phyloP scores from a whole-genome alignment of 1,140 invertebrate species.

The Conus betulinus region DNA sequence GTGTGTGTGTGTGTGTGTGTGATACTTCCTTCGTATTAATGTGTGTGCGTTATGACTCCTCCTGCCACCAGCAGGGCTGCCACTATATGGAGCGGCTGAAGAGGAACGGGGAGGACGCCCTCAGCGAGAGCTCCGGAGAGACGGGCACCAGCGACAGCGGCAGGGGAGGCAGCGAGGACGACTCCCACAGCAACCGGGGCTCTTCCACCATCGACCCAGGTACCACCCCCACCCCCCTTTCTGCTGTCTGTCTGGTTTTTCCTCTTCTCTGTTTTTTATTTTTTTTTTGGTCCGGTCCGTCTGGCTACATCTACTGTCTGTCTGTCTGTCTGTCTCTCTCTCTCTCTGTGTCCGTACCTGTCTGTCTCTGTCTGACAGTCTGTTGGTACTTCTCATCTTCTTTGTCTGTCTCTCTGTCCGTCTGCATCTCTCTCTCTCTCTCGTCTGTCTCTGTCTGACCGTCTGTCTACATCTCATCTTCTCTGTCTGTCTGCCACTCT shows the following conservation, averaged over 20 bases:
- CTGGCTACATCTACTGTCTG: too few species aligned
- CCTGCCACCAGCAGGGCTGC: background rate
- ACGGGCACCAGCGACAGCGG: slow-evolving; percentile 64
- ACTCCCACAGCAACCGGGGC: slow-evolving; percentile 53
- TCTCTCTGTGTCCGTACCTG: background rate
- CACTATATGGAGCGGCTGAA: slow-evolving; percentile 47
- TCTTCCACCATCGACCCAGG: slow-evolving; percentile 27
- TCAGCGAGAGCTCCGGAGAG: slow-evolving; percentile 62
- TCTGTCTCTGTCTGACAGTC: background rate
- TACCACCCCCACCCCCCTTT: background rate
- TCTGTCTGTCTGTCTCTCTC: too few species aligned
- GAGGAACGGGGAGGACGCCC: slow-evolving; percentile 49
- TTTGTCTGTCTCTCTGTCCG: background rate
- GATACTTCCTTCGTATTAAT: too few species aligned
- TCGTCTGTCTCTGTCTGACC: background rate
- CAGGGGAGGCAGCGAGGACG: slow-evolving; percentile 67
- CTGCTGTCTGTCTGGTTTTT: too few species aligned
- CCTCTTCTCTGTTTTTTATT: too few species aligned
- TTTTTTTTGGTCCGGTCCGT: too few species aligned
- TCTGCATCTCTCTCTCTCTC: background rate
- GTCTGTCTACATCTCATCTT: background rate
- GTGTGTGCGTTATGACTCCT: too few species aligned
- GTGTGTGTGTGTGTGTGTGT: too few species aligned
- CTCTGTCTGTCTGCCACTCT: background rate
- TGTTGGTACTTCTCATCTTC: background rate